Evolutionary conservation across 2,797 vertebrate species (phyloP).

Genomic region (Vipera latastei): DNA sequence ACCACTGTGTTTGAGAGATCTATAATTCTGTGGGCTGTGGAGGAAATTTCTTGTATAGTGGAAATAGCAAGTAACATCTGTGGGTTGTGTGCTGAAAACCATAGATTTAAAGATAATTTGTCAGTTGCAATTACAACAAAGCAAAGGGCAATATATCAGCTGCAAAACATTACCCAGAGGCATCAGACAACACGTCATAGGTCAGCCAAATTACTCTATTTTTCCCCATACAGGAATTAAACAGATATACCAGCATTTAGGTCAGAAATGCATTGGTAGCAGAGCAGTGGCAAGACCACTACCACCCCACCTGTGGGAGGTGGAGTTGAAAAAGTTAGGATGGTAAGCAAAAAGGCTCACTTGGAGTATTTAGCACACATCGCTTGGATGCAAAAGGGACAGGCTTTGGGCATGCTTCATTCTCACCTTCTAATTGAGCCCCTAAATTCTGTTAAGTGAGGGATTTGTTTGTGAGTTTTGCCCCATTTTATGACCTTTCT

Average conservation of each 20-base stretch:
- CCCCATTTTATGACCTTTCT: neutral
- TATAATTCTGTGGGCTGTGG: neutral
- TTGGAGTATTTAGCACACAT: neutral
- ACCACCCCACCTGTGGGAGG: neutral
- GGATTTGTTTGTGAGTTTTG: neutral
- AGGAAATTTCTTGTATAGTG: neutral
- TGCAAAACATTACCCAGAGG: neutral
- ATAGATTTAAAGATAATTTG: constrained; percentile 11
- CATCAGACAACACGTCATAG: neutral
- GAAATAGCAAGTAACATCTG: neutral
- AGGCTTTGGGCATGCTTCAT: neutral
- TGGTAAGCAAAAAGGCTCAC: neutral
- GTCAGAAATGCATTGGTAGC: neutral
- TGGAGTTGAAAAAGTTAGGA: neutral
- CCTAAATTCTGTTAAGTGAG: neutral
- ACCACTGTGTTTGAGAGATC: neutral
- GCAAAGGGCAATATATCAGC: neutral
- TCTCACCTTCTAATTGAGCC: neutral
- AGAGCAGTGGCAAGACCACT: neutral
- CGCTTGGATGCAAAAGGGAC: neutral
- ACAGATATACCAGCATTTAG: neutral
- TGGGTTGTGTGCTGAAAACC: neutral
- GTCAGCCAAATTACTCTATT: neutral
- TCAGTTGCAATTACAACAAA: neutral
- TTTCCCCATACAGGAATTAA: neutral